Conservation (phyloP, 2,113 vertebrate genomes). For the Vicugna pacos region DNA sequence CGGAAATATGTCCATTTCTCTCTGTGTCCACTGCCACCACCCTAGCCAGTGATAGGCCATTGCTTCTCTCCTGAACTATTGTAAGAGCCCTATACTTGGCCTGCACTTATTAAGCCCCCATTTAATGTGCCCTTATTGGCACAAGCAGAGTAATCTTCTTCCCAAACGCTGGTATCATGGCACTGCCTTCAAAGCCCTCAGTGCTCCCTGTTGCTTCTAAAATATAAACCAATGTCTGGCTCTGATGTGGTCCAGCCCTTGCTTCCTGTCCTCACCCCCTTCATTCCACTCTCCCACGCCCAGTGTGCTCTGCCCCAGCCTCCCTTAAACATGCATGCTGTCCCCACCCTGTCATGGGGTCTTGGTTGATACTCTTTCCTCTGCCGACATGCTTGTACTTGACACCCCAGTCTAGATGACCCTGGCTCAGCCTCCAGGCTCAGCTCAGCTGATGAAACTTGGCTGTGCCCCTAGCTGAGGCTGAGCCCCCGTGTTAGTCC, state of each 20-base stretch:
- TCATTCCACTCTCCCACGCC: accelerated
- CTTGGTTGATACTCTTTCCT: not conserved
- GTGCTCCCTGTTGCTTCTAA: not conserved
- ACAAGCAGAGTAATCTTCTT: not conserved
- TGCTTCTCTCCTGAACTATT: not conserved
- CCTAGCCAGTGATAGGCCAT: not conserved
- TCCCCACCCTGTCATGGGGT: accelerated
- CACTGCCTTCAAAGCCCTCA: not conserved
- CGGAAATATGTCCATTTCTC: not conserved
- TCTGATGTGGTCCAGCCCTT: accelerated
- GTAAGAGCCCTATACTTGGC: not conserved
- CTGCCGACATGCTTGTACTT: not conserved
- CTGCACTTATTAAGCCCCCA: not conserved
- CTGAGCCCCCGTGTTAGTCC: no score
- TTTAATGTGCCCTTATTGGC: not conserved
- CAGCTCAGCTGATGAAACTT: not conserved
- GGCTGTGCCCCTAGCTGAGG: not conserved
- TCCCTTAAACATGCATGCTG: not conserved
- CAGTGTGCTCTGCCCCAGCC: accelerated
- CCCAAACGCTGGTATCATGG: not conserved
- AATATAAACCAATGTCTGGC: not conserved
- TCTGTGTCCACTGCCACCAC: not conserved
- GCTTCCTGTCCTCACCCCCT: not conserved
- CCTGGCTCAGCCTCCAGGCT: not conserved
- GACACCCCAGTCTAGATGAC: not conserved